These are phyloP conservation scores for Hermaeophaga mercurialis DNA, from an alignment of 2,888 invertebrate genomes.

Conservation along the genomic window DNA sequence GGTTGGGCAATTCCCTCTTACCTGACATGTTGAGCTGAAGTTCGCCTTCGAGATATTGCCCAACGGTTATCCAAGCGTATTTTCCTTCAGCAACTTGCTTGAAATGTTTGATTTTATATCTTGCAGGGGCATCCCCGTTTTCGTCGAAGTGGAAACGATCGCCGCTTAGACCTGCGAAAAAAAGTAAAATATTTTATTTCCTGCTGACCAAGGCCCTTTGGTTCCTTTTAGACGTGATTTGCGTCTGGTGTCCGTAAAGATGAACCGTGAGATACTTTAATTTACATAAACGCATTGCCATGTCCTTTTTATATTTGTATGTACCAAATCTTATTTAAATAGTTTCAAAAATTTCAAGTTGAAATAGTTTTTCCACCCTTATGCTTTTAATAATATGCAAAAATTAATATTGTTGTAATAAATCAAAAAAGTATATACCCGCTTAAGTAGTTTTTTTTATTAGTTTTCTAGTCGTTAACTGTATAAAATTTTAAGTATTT, in stretches of 20 bases:
- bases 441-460: too few species aligned
- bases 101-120: constrained; percentile 96
- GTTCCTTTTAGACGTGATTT: constrained; percentile 1
- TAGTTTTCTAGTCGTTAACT: too few species aligned
- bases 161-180: constrained; percentile 76
- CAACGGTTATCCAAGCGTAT: constrained; percentile 86
- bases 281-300: neutral
- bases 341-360: too few species aligned
- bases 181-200: constrained; percentile 18
- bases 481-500: too few species aligned
- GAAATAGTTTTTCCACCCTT: too few species aligned
- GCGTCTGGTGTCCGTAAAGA: neutral
- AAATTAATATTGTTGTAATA: too few species aligned
- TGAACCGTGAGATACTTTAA: neutral
- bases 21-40: constrained; percentile 79
- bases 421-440: too few species aligned
- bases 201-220: constrained; percentile 8
- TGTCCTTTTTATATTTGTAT: too few species aligned
- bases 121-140: constrained; percentile 91
- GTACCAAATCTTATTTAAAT: too few species aligned
- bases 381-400: too few species aligned
- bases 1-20: constrained; percentile 51
- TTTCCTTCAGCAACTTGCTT: constrained; percentile 76
- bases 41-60: constrained; percentile 83
- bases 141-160: constrained; percentile 89